Evolutionary conservation across 1,140 invertebrate species (phyloP), one percentile per base, ranked within the genome.

Genomic region (Coelopa frigida): DNA sequence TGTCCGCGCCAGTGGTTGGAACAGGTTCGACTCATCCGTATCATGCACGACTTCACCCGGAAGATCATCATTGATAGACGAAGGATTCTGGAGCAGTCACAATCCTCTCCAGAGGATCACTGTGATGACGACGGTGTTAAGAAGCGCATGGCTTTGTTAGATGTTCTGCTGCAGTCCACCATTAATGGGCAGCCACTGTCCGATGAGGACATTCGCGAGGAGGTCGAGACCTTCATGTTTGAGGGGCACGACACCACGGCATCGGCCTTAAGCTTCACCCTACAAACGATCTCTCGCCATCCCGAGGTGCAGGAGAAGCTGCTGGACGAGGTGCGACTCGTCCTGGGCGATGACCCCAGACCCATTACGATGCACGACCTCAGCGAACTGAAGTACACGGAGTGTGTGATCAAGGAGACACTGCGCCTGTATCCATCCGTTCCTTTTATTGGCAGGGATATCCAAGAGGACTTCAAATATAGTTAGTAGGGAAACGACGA

Each of bases 141-240:
- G 49, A 78, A 76, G 35, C 68, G 75, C 26, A 65, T 80, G 49
- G 82, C 82, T 1, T 80, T 87, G 59, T 58, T 87, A 35, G 85
- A 87, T 72, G 64, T 85, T 26, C 58, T 89, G 12, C 61, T 87
- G 4, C 71, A 78, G 57, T 71, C 75, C 41, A 72, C 66, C 12
- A 58, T 74, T 5, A 71, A 74, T 44, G 77, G 71, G 1, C 60
- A 67, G 27, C 58, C 62, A 1, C 57, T 85, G 37, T 75, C 72
- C 5, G 71, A 82, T 54, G 62, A 72, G 21, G 82, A 84, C 55
- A 82, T 87, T 27, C 57, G 74, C 35, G 77, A 83, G 61, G 78
- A 82, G 70, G 78, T 82, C 3, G 78, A 82, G 48, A 84, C 82
- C 1, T 84, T 84, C 49, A 80, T 83, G 75, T 83, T 84, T 59